Evolutionary conservation across 1,140 invertebrate genomes (phyloP).

Genomic region (Mamestra configurata): DNA sequence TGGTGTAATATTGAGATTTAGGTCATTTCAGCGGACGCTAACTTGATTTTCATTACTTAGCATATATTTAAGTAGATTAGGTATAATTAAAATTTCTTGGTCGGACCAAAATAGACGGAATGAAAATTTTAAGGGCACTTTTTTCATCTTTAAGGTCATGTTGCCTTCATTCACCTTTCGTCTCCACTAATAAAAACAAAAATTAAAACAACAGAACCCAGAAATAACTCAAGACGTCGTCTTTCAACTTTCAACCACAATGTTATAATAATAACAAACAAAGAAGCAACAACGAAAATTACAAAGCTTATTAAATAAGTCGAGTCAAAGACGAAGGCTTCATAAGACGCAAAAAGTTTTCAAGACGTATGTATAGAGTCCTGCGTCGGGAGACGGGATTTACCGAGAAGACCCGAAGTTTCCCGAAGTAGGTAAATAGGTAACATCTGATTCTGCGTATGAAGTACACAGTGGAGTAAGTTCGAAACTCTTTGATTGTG

Average conservation of each 20-base stretch:
- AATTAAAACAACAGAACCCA: not conserved
- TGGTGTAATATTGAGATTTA: not conserved
- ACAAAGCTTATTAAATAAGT: slow-evolving; percentile 26
- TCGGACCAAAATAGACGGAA: not conserved
- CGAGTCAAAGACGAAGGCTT: slow-evolving; percentile 14
- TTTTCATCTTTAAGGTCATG: not conserved
- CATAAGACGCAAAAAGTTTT: slow-evolving; percentile 17
- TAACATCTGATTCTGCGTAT: slow-evolving; percentile 4
- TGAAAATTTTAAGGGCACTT: not conserved
- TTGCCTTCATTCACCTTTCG: not conserved
- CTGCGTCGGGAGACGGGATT: not conserved
- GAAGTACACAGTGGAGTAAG: slow-evolving; percentile 23
- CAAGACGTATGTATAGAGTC: slow-evolving; percentile 9
- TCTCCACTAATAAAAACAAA: not conserved
- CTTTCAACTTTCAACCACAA: slow-evolving; percentile 15
- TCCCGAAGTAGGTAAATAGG: slow-evolving; percentile 6
- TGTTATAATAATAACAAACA: slow-evolving; percentile 7
- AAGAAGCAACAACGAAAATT: slow-evolving; percentile 28
- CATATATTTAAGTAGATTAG: not conserved
- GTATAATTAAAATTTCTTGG: not conserved
- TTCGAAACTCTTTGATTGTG: slow-evolving; percentile 27
- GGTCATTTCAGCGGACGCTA: not conserved
- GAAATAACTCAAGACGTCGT: not conserved
- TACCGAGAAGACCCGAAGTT: slow-evolving; percentile 28
- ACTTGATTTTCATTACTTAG: not conserved